Conservation (phyloP, 2,113 vertebrate species). For the Chaetura pelagica region DNA sequence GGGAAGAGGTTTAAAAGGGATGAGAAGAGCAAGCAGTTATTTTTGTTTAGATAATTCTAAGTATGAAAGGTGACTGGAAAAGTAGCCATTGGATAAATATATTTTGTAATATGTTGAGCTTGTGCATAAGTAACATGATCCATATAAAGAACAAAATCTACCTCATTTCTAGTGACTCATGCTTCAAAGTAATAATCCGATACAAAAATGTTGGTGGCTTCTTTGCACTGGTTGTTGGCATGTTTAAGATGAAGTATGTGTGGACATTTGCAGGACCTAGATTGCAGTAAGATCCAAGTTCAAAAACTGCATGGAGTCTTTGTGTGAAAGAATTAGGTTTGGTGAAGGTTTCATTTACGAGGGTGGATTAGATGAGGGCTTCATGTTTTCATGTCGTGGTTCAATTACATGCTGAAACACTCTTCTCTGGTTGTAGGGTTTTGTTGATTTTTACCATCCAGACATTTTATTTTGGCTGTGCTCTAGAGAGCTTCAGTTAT, state of each 20-base stretch:
- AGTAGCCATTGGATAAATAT: background rate
- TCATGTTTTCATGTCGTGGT: fast-evolving
- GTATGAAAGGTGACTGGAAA: background rate
- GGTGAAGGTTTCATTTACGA: background rate
- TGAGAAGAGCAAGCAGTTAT: background rate
- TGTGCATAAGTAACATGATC: background rate
- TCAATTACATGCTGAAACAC: background rate
- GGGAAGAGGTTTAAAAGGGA: background rate
- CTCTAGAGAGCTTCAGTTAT: background rate
- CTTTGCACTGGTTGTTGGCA: background rate
- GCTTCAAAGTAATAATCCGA: background rate
- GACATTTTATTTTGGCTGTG: background rate
- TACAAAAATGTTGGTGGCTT: background rate
- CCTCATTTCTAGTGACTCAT: background rate
- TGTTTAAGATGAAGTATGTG: background rate
- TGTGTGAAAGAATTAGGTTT: background rate
- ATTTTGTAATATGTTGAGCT: background rate
- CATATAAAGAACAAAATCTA: background rate
- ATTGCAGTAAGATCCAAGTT: background rate
- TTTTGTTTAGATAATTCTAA: background rate
- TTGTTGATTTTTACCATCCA: background rate
- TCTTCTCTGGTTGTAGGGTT: background rate
- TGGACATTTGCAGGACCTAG: background rate
- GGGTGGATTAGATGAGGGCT: background rate
- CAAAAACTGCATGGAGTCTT: background rate